These are phyloP conservation scores for Leptoteleia sp. DNA, from an alignment of 1,140 invertebrate genomes.

Conservation along the genomic window DNA sequence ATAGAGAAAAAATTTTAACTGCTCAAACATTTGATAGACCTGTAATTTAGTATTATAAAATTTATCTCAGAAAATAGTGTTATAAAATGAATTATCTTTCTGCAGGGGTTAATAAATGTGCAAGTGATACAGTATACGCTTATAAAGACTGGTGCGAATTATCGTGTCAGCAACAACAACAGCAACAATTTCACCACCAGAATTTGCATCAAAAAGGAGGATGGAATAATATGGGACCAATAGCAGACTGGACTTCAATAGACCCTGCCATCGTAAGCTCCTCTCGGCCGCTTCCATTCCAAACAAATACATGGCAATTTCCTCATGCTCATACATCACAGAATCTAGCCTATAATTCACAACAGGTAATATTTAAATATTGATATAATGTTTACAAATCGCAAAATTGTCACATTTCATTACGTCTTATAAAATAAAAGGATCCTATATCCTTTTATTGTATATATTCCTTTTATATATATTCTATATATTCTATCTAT, in stretches of 20 bases:
- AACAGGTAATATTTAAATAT: conserved; percentile 73
- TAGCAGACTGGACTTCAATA: conserved; percentile 89
- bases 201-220: conserved; percentile 76
- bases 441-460: too few relatives aligned
- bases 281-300: conserved; percentile 82
- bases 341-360: conserved; percentile 76
- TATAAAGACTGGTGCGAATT: conserved; percentile 80
- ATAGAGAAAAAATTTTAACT: too few relatives aligned
- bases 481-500: too few relatives aligned
- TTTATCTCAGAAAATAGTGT: too few relatives aligned
- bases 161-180: conserved; percentile 75
- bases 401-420: too few relatives aligned
- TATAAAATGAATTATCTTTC: too few relatives aligned
- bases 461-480: too few relatives aligned
- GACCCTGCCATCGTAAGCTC: conserved; percentile 93
- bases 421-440: too few relatives aligned
- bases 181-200: conserved; percentile 76
- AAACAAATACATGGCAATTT: conserved; percentile 79
- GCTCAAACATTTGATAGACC: too few relatives aligned
- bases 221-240: conserved; percentile 80
- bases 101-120: conserved; percentile 82
- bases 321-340: conserved; percentile 77
- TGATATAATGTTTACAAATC: too few relatives aligned
- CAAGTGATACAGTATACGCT: conserved; percentile 75
- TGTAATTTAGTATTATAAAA: too few relatives aligned